Evolutionary conservation across 1,140 invertebrate species (phyloP), one percentile per base, ranked within the genome.

Genomic region (Artemia franciscana): DNA sequence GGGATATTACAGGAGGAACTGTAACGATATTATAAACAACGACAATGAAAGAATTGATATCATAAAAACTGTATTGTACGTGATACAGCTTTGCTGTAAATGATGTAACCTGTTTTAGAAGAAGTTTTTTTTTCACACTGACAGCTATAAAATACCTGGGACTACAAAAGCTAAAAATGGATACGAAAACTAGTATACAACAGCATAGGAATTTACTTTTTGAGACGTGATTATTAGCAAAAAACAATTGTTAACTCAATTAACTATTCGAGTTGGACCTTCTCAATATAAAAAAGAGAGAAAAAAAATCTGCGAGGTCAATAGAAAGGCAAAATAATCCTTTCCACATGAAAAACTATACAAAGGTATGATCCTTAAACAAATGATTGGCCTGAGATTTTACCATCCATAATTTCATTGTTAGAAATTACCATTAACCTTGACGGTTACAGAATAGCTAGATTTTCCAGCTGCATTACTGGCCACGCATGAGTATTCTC

Each of bases 401-500:
- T n/a, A n/a, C n/a, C 23, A 21, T 15, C 25, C 9, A 28, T 7
- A 28, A 61, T 4, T 57, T 56, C 57, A 59, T 9, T 58, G 25
- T 59, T 62, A 60, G 60, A 25, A 61, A 65, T 28, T 70, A 73
- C 73, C 72, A 66, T 73, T 70, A 24, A 74, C 70, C 60, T 67
- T 59, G 15, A 74, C 74, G 67, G 74, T 69, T 25, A 82, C 78
- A 51, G 79, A 79, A 70, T 78, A 78, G 66, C 75, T 78, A 60
- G 77, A 75, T 61, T 71, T 74, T 63, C 82, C 82, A 25, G 82
- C 83, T 57, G 74, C 72, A 73, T 87, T 87, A 65, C 75, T 78
- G 24, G 81, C 84, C 26, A 78, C 72, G 71, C 85, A 88, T 15
- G 84, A 82, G 70, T 86, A 87, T 68, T 84, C 82, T 12, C 85